Base-by-base conservation (phyloP, 2,113 vertebrate species). In the Cyprinus carpio region DNA sequence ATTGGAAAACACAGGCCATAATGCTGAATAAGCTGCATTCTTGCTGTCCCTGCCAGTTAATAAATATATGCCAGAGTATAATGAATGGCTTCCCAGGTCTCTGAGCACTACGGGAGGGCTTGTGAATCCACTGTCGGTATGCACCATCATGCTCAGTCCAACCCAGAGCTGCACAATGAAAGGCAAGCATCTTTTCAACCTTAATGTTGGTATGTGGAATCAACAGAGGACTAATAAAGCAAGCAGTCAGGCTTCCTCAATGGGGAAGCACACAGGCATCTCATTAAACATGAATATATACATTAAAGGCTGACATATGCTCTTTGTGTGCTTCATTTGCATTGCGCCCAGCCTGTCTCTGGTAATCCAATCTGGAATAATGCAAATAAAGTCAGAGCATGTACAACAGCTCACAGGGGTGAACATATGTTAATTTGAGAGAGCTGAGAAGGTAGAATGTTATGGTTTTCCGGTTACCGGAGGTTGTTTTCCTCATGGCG, bases 341-440 rank as follows among this genome's bases (percentile, higher is more conserved):
- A 92, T 91, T 89, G 89, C 90, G 90, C 87, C 83, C 54, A 40
- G 90, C 87, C 84, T 90, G 87, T 90, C 89, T 85, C 89, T 86
- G 23, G 93, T 88, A 93, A 94, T 91, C 84, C 83, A 91, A 94
- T 91, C 81, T 87, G 49, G 86, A 77, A 79, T 82, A 29, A 62
- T 85, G 92, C 92, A 92, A 88, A 94, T 92, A 93, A 93, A 94
- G 90, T 89, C 89, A 86, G 91, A 90, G 90, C 92, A 92, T 92
- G 90, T 92, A 87, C 91, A 91, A 90, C 88, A 91, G 92, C 89
- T 88, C 87, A 90, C 76, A 89, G 23, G 89, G 87, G 91, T 91
- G 91, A 91, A 93, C 88, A 77, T 91, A 91, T 91, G 93, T 92
- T 92, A 91, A 86, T 87, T 84, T 56, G 83, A 88, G 83, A 86